Evolutionary conservation across 2,888 invertebrate genomes (phyloP), one percentile per base, ranked within the genome.

Genomic region (Tetheella fluctuosa): DNA sequence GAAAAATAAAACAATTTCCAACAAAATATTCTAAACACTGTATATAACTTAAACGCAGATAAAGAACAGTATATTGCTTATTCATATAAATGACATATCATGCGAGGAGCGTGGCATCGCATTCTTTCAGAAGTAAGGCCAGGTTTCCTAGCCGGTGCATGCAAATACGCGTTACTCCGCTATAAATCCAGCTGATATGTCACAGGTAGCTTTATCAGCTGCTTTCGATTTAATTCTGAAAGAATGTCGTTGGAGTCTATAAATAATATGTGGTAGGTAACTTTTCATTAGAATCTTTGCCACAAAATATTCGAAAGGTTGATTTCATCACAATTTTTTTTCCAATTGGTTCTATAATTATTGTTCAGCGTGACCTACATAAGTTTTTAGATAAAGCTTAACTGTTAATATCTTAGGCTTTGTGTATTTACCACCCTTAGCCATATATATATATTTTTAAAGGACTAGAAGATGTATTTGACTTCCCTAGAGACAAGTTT

Each of bases 131-230:
- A 61, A 68, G 69, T 71, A 17, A n/a, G 17, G 42, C n/a, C 17
- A 17, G 15, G 17, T 15, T 67, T 67, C 76, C 68, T 69, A 53
- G 23, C 73, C 70, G 73, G 76, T 75, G 74, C 71, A 75, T 75
- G 76, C 73, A 71, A 66, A 34, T 23, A 34, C 48, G 68, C 64
- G 67, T 59, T 66, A 42, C 42, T 37, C 60, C 53, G 64, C 68
- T 57, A 71, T 74, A 74, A 77, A 73, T 75, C 70, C 64, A 60
- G 42, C 68, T 62, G 58, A 63, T 48, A 59, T 60, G 67, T 64
- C 63, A 64, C 65, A 64, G 70, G 63, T 55, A 55, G 61, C 64
- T 71, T n/a, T 75, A 73, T 73, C 74, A 64, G 64, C 37, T 37
- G 37, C 15, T 64, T 75, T 64, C 69, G 67, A 54, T 54, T 42